Conservation (phyloP, 2,888 invertebrate genomes). For the Caenorhabditis sinica region DNA sequence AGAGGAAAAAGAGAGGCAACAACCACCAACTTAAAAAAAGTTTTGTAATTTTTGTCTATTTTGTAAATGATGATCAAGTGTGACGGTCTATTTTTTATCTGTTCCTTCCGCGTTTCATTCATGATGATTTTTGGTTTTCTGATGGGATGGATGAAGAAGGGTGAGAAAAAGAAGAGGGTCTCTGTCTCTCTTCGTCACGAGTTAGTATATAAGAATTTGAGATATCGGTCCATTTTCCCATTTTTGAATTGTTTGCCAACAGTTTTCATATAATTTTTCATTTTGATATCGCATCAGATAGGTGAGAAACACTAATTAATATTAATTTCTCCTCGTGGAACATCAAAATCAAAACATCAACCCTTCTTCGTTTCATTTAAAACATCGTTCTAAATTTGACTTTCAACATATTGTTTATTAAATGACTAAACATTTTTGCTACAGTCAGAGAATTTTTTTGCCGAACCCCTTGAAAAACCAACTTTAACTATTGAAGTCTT, state of each 20-base stretch:
- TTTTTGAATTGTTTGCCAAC: conserved; percentile 26
- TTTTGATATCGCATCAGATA: neutral
- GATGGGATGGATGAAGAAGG: conserved; percentile 17
- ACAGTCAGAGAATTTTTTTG: no score
- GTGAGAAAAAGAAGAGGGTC: conserved; percentile 14
- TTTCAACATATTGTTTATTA: no score
- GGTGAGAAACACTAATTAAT: no score
- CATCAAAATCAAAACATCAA: no score
- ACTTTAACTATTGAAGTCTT: neutral
- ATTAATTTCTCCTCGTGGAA: no score
- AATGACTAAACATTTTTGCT: no score
- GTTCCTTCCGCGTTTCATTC: conserved; percentile 16
- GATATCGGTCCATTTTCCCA: conserved; percentile 14
- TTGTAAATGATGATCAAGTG: conserved; percentile 13
- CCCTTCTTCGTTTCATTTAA: no score
- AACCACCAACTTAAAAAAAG: neutral
- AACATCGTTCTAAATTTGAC: no score
- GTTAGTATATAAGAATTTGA: conserved; percentile 24
- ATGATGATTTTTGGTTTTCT: conserved; percentile 31
- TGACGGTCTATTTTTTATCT: conserved; percentile 1
- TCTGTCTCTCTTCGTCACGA: conserved; percentile 16
- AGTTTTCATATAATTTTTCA: neutral
- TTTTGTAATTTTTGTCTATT: conserved; percentile 28
- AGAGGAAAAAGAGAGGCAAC: neutral
- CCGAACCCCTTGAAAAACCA: neutral